Conservation (phyloP, 2,888 invertebrate species). For the Cheiracanthium punctorium region DNA sequence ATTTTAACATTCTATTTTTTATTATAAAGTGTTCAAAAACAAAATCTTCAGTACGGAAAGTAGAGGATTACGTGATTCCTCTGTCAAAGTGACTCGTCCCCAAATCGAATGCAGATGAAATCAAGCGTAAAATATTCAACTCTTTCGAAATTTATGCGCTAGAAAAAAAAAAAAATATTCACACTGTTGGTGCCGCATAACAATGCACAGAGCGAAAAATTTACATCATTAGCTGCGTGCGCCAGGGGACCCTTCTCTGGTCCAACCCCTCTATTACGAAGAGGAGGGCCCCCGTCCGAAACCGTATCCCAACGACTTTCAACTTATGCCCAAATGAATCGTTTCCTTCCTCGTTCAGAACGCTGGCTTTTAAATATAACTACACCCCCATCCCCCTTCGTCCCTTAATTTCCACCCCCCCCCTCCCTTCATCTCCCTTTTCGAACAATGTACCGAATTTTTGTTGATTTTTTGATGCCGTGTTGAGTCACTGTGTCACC, state of each 20-base stretch:
- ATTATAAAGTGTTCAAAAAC: too few relatives aligned
- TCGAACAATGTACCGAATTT: slow-evolving; percentile 37
- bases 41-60: too few relatives aligned
- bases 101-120: neutral
- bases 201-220: slow-evolving; percentile 3
- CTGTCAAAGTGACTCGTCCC: too few relatives aligned
- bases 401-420: slow-evolving; percentile 5
- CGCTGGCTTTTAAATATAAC: slow-evolving; percentile 51
- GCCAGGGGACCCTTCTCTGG: neutral
- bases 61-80: too few relatives aligned
- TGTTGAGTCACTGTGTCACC: slow-evolving; percentile 49
- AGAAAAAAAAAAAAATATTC: too few relatives aligned
- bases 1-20: too few relatives aligned
- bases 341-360: slow-evolving; percentile 44
- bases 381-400: slow-evolving; percentile 8
- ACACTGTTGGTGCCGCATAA: neutral
- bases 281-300: neutral
- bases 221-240: neutral
- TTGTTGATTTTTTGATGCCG: slow-evolving; percentile 49
- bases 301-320: slow-evolving; percentile 40
- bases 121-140: slow-evolving; percentile 3
- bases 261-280: neutral
- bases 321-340: slow-evolving; percentile 55
- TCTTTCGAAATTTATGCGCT: neutral
- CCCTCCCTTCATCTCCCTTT: neutral